These are phyloP conservation scores for Tarsius wallacei DNA, from an alignment of 2,797 vertebrate genomes.

Conservation along the genomic window DNA sequence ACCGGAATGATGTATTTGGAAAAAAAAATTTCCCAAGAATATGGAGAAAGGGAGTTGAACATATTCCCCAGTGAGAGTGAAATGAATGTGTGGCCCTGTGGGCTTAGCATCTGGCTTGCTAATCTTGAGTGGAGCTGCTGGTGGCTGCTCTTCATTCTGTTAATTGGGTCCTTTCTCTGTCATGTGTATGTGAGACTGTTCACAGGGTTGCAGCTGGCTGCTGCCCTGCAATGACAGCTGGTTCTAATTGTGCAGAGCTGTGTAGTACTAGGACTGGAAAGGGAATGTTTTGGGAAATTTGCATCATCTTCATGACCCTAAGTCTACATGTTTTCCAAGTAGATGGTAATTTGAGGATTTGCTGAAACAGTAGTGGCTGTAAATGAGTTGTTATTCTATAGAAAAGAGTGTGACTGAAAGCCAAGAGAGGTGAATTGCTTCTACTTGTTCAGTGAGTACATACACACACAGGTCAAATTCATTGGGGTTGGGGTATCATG, in stretches of 20 bases:
- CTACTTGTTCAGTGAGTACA: background rate
- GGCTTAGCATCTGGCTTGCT: background rate
- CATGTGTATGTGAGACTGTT: constrained; percentile 19
- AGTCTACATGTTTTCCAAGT: constrained; percentile 71
- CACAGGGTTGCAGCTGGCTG: constrained; percentile 40
- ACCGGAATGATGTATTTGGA: constrained; percentile 44
- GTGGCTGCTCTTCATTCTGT: background rate
- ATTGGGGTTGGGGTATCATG: background rate
- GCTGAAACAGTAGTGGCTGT: constrained; percentile 37
- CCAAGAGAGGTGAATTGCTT: background rate
- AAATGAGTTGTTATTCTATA: constrained; percentile 45
- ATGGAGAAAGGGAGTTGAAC: background rate
- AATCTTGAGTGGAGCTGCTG: background rate
- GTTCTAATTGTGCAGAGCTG: constrained; percentile 70
- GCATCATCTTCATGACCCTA: constrained; percentile 72
- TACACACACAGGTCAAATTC: no score
- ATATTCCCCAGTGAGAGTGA: background rate
- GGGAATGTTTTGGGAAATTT: constrained; percentile 73
- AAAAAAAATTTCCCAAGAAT: constrained; percentile 16
- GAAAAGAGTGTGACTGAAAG: background rate
- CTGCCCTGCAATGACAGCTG: constrained; percentile 71
- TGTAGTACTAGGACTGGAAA: constrained; percentile 9
- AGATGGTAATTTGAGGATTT: constrained; percentile 62
- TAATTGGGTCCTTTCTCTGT: constrained; percentile 20
- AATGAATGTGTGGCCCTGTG: background rate